phyloP scores from a whole-genome alignment of 2,113 vertebrate genomes.

The Eleginops maclovinus region DNA sequence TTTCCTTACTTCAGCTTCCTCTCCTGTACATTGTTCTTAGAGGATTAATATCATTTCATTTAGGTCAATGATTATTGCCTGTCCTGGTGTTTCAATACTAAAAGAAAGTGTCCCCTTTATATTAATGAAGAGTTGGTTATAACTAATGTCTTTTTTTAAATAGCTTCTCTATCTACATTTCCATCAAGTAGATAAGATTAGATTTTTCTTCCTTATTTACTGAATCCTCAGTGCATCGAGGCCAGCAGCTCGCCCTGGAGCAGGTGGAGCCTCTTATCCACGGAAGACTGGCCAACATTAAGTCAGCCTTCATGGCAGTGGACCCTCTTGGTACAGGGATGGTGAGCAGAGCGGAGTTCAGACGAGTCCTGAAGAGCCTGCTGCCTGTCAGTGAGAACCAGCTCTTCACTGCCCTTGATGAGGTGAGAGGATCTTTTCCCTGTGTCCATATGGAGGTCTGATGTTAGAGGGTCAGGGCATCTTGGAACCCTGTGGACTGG shows the following conservation, averaged over 20 bases:
- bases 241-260: constrained; percentile 52
- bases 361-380: constrained; percentile 44
- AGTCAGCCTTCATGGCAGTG: constrained; percentile 68
- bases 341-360: constrained; percentile 72
- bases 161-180: background rate
- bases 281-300: constrained; percentile 70
- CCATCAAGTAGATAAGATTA: background rate
- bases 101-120: background rate
- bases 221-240: constrained; percentile 36
- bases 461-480: too few species aligned
- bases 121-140: background rate
- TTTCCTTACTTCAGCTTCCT: background rate
- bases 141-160: too few species aligned
- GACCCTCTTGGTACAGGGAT: constrained; percentile 55
- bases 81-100: background rate
- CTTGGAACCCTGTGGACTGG: too few species aligned
- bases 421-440: constrained; percentile 61
- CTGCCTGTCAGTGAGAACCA: constrained; percentile 65
- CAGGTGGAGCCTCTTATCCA: constrained; percentile 69
- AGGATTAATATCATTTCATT: background rate
- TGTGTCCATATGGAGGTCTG: too few species aligned
- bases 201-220: background rate
- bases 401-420: constrained; percentile 68
- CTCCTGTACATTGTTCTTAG: background rate
- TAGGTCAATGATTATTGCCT: background rate